Percentiles rank a stretch among this genome's conserved stretches.
Evolutionary conservation across 2,113 vertebrate species (phyloP).

Genomic region (Microcebus tavaratra): DNA sequence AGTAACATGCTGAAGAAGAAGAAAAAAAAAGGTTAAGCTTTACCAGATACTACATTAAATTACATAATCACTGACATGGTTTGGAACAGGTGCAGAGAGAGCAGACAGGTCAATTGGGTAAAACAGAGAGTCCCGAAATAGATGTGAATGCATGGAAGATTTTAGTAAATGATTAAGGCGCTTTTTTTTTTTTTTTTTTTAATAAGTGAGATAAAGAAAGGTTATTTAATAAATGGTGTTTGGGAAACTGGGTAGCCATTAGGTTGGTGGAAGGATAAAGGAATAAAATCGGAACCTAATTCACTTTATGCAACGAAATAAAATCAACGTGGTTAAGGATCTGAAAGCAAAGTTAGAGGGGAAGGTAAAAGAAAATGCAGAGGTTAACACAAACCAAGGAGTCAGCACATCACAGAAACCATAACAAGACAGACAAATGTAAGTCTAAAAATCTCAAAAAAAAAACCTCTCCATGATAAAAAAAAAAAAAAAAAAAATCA

Average conservation of each 20-base stretch:
- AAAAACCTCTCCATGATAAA: conserved; percentile 7
- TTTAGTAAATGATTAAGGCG: not conserved
- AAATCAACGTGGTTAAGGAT: not conserved
- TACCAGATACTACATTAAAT: not conserved
- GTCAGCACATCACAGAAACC: not conserved
- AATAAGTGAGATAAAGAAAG: not conserved
- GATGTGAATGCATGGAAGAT: not conserved
- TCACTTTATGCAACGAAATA: not conserved
- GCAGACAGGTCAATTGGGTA: not conserved
- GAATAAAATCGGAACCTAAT: not conserved
- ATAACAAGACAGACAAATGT: not conserved
- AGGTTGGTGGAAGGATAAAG: not conserved
- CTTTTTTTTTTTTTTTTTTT: not conserved
- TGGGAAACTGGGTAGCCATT: not conserved
- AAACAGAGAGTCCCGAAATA: not conserved
- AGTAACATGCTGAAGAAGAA: not conserved
- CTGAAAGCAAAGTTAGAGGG: not conserved
- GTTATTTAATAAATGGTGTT: conserved; percentile 11
- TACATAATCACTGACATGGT: not conserved
- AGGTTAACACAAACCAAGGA: not conserved
- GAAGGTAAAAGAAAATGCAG: not conserved
- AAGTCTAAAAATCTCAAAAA: conserved; percentile 20
- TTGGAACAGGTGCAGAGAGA: not conserved
- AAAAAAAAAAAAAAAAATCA: conserved; percentile 6
- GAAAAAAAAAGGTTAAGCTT: not conserved